Percentiles rank a stretch among this genome's conserved stretches.
Conservation (phyloP, 2,797 vertebrate species). For the Podarcis lilfordi region DNA sequence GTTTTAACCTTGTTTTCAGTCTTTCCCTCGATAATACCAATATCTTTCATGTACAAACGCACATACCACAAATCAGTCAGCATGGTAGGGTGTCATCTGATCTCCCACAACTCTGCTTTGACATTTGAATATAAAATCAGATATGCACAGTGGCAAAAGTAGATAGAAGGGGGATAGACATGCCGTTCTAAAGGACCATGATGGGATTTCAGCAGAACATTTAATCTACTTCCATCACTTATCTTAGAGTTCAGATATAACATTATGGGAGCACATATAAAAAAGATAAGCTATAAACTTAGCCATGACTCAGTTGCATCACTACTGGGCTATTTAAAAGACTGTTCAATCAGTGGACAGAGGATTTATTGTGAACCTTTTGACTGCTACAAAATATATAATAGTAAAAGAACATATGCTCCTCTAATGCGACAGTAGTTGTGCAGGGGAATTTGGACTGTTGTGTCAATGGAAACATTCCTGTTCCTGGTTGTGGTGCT, state of each 20-base stretch:
- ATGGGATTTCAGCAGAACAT: slow-evolving; percentile 1
- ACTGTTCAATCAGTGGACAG: slow-evolving; percentile 2
- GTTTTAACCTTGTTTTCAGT: neutral
- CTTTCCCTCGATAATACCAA: neutral
- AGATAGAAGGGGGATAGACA: neutral
- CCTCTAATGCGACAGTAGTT: neutral
- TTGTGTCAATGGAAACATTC: neutral
- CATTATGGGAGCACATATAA: neutral
- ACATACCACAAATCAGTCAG: neutral
- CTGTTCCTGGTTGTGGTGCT: neutral
- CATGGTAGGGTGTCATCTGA: neutral
- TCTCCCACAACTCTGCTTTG: neutral
- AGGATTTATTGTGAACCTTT: slow-evolving; percentile 13
- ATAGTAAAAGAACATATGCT: neutral
- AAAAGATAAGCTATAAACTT: neutral
- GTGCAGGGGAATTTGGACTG: neutral
- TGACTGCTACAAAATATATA: slow-evolving; percentile 1
- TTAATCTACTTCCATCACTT: neutral
- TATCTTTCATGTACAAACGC: neutral
- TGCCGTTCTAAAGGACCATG: neutral
- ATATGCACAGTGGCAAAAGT: neutral
- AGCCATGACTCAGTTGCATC: neutral
- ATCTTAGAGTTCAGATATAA: neutral
- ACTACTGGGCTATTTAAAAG: slow-evolving; percentile 21
- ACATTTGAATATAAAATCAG: neutral